Conservation (phyloP, 2,113 vertebrate genomes). For the Caranx ignobilis region DNA sequence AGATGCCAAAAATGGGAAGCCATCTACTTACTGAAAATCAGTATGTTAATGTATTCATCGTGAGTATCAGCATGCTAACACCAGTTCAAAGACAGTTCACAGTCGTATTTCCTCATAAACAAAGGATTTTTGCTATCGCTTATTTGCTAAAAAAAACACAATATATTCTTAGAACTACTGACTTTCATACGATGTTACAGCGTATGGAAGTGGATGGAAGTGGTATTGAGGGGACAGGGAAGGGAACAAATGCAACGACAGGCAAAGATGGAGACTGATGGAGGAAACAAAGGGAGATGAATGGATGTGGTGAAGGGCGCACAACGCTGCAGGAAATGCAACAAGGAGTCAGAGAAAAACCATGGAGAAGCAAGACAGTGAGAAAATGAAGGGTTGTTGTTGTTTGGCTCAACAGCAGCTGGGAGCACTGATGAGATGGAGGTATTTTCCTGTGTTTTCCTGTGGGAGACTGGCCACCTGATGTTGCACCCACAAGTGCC, state of each 20-base stretch:
- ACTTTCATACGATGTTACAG: background rate
- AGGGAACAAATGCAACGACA: background rate
- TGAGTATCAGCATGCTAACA: background rate
- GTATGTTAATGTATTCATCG: background rate
- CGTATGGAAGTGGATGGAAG: background rate
- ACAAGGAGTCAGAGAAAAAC: background rate
- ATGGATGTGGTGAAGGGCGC: constrained; percentile 6
- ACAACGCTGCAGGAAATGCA: constrained; percentile 9
- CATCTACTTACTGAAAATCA: background rate
- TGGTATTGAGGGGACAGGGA: background rate
- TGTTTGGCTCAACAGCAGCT: background rate
- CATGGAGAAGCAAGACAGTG: background rate
- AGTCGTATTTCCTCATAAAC: too few species aligned
- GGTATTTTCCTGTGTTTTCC: constrained; percentile 41
- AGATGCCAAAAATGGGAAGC: background rate
- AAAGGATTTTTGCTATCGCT: background rate
- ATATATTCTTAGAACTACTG: background rate
- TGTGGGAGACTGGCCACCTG: constrained; percentile 59
- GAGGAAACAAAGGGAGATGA: constrained; percentile 18
- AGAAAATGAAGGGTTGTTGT: constrained; percentile 26
- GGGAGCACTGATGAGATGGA: constrained; percentile 19
- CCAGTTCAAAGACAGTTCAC: background rate
- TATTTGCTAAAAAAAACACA: background rate
- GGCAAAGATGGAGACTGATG: background rate
- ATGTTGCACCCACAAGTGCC: constrained; percentile 33